Conservation (phyloP, 1,140 invertebrate species). For the Drosophila kurseongensis region DNA sequence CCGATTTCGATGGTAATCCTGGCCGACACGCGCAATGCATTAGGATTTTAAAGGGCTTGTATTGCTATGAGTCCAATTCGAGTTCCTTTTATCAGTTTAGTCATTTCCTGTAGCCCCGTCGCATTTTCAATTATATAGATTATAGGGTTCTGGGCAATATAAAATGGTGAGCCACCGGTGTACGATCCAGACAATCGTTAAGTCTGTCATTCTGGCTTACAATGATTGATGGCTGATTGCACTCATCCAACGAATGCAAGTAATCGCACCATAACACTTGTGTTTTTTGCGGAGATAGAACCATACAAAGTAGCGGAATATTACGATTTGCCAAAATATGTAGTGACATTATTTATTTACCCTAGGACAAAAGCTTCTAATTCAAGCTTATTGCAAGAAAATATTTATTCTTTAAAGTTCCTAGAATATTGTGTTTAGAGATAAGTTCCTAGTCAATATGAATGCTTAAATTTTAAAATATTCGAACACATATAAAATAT, state of each 20-base stretch:
- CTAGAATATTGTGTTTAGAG: too few species aligned
- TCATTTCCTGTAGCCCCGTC: slow-evolving; percentile 57
- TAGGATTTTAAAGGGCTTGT: slow-evolving; percentile 11
- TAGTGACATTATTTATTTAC: neutral
- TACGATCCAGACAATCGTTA: slow-evolving; percentile 19
- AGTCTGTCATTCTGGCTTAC: slow-evolving; percentile 25
- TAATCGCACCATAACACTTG: slow-evolving; percentile 20
- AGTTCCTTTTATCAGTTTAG: slow-evolving; percentile 58
- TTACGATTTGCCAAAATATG: neutral
- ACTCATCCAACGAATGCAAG: slow-evolving; percentile 23
- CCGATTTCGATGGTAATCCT: slow-evolving; percentile 32
- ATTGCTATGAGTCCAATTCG: slow-evolving; percentile 1
- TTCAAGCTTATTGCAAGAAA: neutral
- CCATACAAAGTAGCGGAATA: slow-evolving; percentile 33
- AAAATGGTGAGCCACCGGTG: slow-evolving; percentile 40
- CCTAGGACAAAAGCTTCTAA: neutral
- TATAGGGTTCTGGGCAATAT: slow-evolving; percentile 21
- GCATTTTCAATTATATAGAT: slow-evolving; percentile 45
- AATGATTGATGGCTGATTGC: slow-evolving; percentile 57
- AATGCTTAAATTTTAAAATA: too few species aligned
- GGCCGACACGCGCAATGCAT: slow-evolving; percentile 11
- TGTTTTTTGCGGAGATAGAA: slow-evolving; percentile 13
- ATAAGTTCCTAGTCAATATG: too few species aligned
- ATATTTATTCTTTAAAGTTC: too few species aligned
- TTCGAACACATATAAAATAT: too few species aligned